Percentiles rank a stretch among this genome's conserved stretches.
Conservation (phyloP, 2,888 invertebrate genomes). For the Mycalesis mineus region DNA sequence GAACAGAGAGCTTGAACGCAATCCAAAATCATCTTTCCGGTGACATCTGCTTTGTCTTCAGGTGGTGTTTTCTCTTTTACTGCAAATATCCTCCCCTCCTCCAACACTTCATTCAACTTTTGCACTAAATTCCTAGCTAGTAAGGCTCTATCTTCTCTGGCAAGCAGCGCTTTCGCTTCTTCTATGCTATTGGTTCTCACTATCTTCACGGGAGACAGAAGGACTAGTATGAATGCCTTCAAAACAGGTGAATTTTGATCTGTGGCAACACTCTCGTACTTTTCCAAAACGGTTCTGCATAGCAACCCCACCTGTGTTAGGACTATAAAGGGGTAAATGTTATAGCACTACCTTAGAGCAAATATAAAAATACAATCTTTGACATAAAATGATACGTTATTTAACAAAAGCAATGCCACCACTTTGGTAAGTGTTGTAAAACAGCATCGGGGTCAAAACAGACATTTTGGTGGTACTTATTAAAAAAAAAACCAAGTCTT, state of each 20-base stretch:
- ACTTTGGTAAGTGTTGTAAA: too few species aligned
- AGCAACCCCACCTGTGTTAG: conserved; percentile 83
- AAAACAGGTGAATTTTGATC: conserved; percentile 82
- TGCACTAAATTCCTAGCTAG: conserved; percentile 81
- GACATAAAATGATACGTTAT: too few species aligned
- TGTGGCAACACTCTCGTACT: conserved; percentile 82
- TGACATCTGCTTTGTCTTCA: conserved; percentile 67
- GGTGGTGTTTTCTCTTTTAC: conserved; percentile 58
- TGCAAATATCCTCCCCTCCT: conserved; percentile 74
- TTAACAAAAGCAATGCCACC: too few species aligned
- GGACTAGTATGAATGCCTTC: conserved; percentile 83
- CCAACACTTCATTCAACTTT: conserved; percentile 83
- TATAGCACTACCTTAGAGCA: conserved; percentile 46
- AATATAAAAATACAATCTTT: conserved; percentile 12
- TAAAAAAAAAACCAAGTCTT: too few species aligned
- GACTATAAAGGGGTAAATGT: conserved; percentile 72
- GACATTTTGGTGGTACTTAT: too few species aligned
- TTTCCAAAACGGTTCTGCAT: conserved; percentile 83
- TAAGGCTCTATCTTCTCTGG: conserved; percentile 77
- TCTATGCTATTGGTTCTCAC: conserved; percentile 81
- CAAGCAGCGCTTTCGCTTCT: conserved; percentile 80
- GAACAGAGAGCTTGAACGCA: conserved; percentile 76
- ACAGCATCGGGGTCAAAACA: too few species aligned
- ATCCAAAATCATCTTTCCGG: conserved; percentile 76
- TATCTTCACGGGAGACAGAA: conserved; percentile 80